Evolutionary conservation across 2,888 invertebrate species (phyloP).

Genomic region (Cephus sareptanus): DNA sequence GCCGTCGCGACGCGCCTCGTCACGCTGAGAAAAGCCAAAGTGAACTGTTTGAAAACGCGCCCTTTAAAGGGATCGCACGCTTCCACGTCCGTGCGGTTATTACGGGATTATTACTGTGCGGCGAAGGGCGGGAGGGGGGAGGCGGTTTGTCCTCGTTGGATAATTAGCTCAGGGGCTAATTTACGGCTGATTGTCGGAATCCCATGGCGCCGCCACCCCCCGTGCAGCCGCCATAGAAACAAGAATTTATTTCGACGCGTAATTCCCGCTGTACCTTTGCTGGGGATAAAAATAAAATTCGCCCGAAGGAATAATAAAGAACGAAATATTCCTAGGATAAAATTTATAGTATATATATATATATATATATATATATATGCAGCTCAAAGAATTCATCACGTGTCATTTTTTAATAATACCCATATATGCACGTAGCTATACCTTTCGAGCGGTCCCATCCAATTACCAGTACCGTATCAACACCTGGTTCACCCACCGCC

Average conservation of each 20-base stretch:
- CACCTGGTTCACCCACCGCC: background rate
- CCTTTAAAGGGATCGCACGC: background rate
- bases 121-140: too few relatives aligned
- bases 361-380: background rate
- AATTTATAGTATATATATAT: background rate
- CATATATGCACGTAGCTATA: background rate
- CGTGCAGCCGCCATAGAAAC: background rate
- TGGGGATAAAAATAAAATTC: background rate
- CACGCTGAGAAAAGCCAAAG: background rate
- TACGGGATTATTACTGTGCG: background rate
- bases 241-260: background rate
- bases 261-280: background rate
- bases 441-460: background rate
- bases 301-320: background rate
- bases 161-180: slow-evolving; percentile 61
- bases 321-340: background rate
- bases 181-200: slow-evolving; percentile 46
- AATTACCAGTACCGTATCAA: background rate
- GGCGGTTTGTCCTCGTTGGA: slow-evolving; percentile 15
- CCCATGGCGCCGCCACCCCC: background rate
- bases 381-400: background rate
- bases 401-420: background rate
- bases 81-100: background rate
- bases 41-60: background rate
- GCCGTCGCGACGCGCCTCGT: background rate